Evolutionary conservation across 1,140 invertebrate genomes (phyloP).

Genomic region (Eurosta solidaginis): DNA sequence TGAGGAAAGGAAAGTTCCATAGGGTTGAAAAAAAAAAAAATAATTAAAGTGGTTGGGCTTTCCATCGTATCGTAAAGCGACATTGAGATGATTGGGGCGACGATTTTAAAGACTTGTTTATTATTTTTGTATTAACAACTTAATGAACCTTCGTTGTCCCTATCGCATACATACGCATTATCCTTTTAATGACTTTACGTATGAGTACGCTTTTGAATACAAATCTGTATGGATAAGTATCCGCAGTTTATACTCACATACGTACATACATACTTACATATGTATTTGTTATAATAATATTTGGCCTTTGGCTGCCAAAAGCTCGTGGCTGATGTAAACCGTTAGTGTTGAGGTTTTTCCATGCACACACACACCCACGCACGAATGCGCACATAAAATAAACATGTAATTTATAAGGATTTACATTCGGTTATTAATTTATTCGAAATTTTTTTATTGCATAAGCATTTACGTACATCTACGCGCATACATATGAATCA

Average conservation of each 20-base stretch:
- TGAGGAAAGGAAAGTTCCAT: no score
- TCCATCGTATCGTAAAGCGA: no score
- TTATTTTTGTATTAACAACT: no score
- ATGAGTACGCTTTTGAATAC: no score
- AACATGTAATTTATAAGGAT: not conserved
- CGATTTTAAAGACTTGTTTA: no score
- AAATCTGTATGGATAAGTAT: not conserved
- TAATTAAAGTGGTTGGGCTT: no score
- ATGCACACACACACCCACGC: not conserved
- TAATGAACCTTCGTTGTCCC: no score
- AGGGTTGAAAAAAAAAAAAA: no score
- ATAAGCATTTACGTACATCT: not conserved
- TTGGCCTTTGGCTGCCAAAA: not conserved
- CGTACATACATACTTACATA: not conserved
- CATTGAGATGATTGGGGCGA: no score
- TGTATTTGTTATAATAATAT: no score
- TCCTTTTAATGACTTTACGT: no score
- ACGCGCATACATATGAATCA: not conserved
- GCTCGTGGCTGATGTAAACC: not conserved
- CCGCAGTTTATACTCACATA: not conserved
- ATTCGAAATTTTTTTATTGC: not conserved
- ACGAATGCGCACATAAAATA: not conserved
- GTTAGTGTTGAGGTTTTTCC: not conserved
- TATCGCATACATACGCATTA: no score
- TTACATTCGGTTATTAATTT: constrained; percentile 10